Conservation (phyloP, 2,797 vertebrate genomes). For the Scarus forsteni region DNA sequence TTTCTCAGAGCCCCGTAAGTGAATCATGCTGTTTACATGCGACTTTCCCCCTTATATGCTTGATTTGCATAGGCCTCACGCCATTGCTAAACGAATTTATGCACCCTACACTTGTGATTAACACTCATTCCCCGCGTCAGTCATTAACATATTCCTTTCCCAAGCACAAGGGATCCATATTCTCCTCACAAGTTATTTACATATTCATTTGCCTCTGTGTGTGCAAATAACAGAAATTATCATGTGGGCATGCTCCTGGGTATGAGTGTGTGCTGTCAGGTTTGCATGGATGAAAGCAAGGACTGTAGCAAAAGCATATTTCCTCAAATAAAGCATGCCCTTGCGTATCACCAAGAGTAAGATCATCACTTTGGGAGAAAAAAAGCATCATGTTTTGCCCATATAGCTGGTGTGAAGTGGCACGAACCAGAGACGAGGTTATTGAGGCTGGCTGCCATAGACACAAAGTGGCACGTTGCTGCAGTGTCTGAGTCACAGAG, state of each 20-base stretch:
- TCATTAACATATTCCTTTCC: constrained; percentile 71
- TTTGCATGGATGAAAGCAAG: constrained; percentile 62
- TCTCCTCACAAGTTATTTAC: constrained; percentile 68
- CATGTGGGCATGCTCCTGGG: constrained; percentile 59
- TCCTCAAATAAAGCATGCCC: constrained; percentile 46
- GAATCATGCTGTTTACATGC: constrained; percentile 37
- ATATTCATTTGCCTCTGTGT: constrained; percentile 76
- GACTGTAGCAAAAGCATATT: constrained; percentile 69
- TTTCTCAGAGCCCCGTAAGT: constrained; percentile 33
- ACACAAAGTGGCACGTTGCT: constrained; percentile 70
- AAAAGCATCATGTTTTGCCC: constrained; percentile 53
- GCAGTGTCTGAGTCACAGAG: constrained; percentile 83
- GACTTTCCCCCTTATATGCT: constrained; percentile 29
- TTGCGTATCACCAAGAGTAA: constrained; percentile 41
- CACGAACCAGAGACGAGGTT: constrained; percentile 68
- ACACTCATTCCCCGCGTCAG: constrained; percentile 59
- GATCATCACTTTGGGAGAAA: constrained; percentile 52
- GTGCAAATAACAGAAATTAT: constrained; percentile 69
- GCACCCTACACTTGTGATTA: constrained; percentile 67
- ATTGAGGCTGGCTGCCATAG: constrained; percentile 59
- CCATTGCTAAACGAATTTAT: constrained; percentile 50
- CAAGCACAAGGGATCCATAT: constrained; percentile 65
- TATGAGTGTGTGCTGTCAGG: constrained; percentile 21
- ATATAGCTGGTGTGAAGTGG: constrained; percentile 62
- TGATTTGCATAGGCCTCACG: constrained; percentile 54